Conservation (phyloP, 2,113 vertebrate species). For the Corvus hawaiiensis region DNA sequence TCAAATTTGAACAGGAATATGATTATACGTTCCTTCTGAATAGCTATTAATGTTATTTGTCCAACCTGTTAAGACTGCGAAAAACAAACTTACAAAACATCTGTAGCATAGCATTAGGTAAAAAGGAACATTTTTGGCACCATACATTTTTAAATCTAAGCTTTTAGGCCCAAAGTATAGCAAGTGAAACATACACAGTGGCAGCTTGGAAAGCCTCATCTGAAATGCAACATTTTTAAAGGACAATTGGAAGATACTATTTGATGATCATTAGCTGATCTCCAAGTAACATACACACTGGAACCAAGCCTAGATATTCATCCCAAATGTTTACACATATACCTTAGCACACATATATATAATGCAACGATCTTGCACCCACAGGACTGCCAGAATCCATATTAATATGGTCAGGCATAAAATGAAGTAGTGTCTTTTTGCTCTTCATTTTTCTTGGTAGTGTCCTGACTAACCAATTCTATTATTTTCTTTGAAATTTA, state of each 20-base stretch:
- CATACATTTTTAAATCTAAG: constrained; percentile 40
- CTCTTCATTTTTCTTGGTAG: neutral
- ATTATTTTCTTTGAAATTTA: neutral
- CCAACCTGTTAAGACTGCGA: constrained; percentile 21
- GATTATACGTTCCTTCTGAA: neutral
- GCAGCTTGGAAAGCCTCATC: constrained; percentile 20
- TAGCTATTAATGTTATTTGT: neutral
- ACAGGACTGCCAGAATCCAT: neutral
- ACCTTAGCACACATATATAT: neutral
- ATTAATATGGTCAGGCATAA: neutral
- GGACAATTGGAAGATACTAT: neutral
- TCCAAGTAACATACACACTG: neutral
- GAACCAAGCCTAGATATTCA: neutral
- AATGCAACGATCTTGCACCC: constrained; percentile 24
- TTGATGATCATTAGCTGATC: neutral
- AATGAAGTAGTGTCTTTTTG: neutral
- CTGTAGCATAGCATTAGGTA: constrained; percentile 46
- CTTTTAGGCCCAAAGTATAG: constrained; percentile 16
- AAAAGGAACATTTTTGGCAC: constrained; percentile 72
- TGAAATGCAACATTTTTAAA: constrained; percentile 8
- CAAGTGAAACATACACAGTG: constrained; percentile 21
- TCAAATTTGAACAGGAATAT: neutral
- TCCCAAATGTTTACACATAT: neutral
- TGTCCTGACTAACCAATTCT: neutral
- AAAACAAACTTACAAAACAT: constrained; percentile 38